Conservation (phyloP, 2,113 vertebrate genomes). For the Tonatia bakeri region DNA sequence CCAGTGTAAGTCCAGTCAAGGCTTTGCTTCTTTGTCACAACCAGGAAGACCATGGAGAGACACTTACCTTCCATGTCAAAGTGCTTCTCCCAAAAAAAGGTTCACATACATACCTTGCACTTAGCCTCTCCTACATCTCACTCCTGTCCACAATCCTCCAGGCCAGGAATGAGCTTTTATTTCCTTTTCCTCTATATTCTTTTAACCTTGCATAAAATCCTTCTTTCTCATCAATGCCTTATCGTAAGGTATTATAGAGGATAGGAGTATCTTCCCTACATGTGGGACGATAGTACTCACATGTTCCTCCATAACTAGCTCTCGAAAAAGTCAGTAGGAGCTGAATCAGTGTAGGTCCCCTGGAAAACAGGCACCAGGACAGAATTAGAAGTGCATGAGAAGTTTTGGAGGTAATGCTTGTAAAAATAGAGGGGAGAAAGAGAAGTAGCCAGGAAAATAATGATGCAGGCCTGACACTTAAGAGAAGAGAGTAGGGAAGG, state of each 20-base stretch:
- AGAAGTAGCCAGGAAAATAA: neutral
- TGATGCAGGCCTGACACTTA: neutral
- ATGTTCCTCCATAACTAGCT: neutral
- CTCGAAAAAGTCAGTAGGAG: neutral
- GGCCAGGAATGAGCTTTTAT: neutral
- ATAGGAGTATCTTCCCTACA: neutral
- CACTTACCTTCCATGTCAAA: neutral
- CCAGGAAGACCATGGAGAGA: neutral
- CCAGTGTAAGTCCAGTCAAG: neutral
- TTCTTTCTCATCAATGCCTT: neutral
- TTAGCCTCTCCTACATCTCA: neutral
- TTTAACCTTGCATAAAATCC: neutral
- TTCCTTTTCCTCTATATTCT: neutral
- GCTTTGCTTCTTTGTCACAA: neutral
- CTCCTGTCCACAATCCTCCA: neutral
- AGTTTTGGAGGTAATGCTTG: neutral
- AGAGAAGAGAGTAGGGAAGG: neutral
- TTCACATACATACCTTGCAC: neutral
- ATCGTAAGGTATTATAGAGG: neutral
- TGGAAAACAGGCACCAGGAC: neutral
- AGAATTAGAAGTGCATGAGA: neutral
- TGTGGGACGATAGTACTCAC: neutral
- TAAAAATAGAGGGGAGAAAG: neutral
- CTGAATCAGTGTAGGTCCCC: neutral
- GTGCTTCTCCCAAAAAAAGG: neutral